A percentile compares a stretch with the other conserved stretches of the same genome.
phyloP scores from a whole-genome alignment of 2,797 vertebrate genomes.

The Enteromius thamalakanensis region DNA sequence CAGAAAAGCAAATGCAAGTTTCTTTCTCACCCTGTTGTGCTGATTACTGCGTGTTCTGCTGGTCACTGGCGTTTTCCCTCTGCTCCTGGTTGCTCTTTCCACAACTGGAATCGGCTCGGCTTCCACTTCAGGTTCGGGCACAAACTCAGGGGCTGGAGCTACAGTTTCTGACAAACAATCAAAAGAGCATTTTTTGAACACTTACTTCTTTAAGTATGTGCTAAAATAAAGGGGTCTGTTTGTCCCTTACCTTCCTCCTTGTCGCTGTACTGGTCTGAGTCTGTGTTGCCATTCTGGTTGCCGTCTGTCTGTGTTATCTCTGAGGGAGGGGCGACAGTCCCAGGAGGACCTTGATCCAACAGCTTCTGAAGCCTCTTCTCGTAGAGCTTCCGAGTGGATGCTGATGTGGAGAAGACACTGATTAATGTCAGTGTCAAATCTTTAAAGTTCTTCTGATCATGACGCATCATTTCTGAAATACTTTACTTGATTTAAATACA shows the following conservation, averaged over 20 bases:
- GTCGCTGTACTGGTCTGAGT: conserved; percentile 93
- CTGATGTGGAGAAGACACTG: conserved; percentile 66
- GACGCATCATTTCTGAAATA: not conserved
- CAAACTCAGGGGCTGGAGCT: conserved; percentile 54
- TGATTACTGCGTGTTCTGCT: conserved; percentile 83
- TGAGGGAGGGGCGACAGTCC: conserved; percentile 65
- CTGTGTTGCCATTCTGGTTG: conserved; percentile 88
- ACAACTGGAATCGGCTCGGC: conserved; percentile 82
- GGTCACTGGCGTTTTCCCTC: conserved; percentile 80
- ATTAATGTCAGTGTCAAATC: not conserved
- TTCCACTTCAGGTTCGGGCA: conserved; percentile 69
- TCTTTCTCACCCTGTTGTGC: conserved; percentile 79
- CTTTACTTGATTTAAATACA: not conserved
- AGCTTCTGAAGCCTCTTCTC: conserved; percentile 91
- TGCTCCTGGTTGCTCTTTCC: conserved; percentile 85
- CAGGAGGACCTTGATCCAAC: conserved; percentile 80
- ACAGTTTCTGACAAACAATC: conserved; percentile 57
- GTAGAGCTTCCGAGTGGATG: conserved; percentile 90
- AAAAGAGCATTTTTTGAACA: not conserved
- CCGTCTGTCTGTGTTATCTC: conserved; percentile 78
- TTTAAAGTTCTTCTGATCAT: not conserved
- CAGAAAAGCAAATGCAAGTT: not conserved
- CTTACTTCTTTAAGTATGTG: not conserved
- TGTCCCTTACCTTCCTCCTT: conserved; percentile 87
- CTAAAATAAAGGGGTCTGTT: not conserved